Evolutionary conservation across 2,797 vertebrate genomes (phyloP), one percentile per base, ranked within the genome.

Genomic region (Oreortyx pictus): DNA sequence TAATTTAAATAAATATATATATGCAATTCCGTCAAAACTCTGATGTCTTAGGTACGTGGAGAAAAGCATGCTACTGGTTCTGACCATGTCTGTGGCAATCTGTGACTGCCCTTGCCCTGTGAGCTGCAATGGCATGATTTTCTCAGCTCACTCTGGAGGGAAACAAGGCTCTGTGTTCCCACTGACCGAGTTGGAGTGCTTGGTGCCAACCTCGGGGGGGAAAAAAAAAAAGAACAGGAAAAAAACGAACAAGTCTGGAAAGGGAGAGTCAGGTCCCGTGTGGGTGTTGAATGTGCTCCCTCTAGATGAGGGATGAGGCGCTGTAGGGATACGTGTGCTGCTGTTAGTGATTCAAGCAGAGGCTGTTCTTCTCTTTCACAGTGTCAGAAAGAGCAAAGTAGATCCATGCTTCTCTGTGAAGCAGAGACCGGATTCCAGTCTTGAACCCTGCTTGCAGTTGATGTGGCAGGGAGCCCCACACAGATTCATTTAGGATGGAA

Each of bases 311-410:
- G 31, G 41, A 3, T 0, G 3, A 70, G 43, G 25, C 2, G 2
- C 5, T 33, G 39, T 47, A 6, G 52, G 33, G 80, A 13, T 47
- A 46, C 5, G 16, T 80, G 47, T 17, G 7, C 35, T 73, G 0
- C 3, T 82, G 35, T 57, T 70, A 49, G 50, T 41, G 14, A 0
- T 61, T 47, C 35, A 50, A 31, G 39, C 56, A n/a, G 39, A 29
- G 18, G 6, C 44, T 54, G 1, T 62, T 76, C 39, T 81, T 20
- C 64, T 60, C 49, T 94, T 90, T 91, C 87, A 57, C 60, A 84
- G 73, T 74, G 87, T 76, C 1, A 6, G 81, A 92, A 90, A 31
- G 71, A 84, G 33, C 72, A 64, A 82, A 95, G 84, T 89, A 92
- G 80, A 77, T 80, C 75, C 41, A 7, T 52, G 25, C 47, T 86